Conservation (phyloP, 2,888 invertebrate genomes). For the Zygaena filipendulae region DNA sequence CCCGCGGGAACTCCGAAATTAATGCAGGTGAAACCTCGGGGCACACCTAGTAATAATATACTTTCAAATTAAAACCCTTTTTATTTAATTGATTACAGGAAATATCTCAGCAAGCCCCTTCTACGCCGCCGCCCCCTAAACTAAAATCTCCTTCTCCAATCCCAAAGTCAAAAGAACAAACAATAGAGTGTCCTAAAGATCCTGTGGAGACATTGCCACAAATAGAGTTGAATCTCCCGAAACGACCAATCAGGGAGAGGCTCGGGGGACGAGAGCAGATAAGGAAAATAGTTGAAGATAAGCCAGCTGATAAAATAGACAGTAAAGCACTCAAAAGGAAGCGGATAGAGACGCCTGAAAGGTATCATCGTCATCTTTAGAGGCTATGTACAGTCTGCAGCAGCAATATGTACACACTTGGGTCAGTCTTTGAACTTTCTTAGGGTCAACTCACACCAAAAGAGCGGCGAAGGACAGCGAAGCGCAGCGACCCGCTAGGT, state of each 20-base stretch:
- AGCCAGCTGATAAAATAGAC: no score
- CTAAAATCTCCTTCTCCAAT: slow-evolving; percentile 15
- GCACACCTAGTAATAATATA: no score
- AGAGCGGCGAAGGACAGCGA: neutral
- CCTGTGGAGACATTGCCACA: slow-evolving; percentile 42
- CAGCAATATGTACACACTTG: no score
- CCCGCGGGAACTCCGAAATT: no score
- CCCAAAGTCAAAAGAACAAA: slow-evolving; percentile 14
- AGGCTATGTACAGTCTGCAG: no score
- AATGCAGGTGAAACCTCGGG: no score
- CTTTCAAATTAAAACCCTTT: neutral
- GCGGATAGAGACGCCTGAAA: slow-evolving; percentile 58
- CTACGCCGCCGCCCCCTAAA: slow-evolving; percentile 27
- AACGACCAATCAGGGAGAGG: slow-evolving; percentile 54
- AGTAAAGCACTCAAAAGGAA: no score
- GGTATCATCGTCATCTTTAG: no score
- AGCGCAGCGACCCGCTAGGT: slow-evolving; percentile 1
- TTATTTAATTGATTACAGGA: slow-evolving; percentile 30
- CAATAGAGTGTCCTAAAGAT: slow-evolving; percentile 23
- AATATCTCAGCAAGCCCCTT: slow-evolving; percentile 33
- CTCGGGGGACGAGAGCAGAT: slow-evolving; percentile 37
- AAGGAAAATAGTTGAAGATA: slow-evolving; percentile 27
- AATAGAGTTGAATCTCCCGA: slow-evolving; percentile 58
- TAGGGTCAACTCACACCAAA: slow-evolving; percentile 1
- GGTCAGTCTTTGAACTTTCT: no score